Conservation (phyloP, 2,113 vertebrate genomes). For the Hoplias malabaricus region DNA sequence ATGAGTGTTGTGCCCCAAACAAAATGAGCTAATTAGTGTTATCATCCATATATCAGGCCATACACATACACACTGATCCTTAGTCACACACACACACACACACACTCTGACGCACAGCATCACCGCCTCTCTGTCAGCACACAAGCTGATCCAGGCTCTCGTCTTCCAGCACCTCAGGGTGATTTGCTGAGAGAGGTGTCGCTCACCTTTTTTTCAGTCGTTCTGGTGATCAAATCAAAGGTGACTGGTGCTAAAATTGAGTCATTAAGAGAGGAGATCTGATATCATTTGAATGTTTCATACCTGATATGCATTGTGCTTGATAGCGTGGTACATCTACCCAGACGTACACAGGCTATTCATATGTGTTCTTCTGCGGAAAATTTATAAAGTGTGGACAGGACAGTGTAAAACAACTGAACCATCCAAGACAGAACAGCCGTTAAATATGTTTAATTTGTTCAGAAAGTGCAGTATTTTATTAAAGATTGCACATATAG, state of each 20-base stretch:
- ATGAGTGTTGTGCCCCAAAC: conserved; percentile 82
- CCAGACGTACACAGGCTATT: neutral
- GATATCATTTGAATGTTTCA: conserved; percentile 28
- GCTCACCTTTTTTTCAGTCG: conserved; percentile 22
- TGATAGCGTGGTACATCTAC: conserved; percentile 16
- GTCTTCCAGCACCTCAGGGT: conserved; percentile 36
- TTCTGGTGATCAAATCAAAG: conserved; percentile 30
- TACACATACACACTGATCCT: conserved; percentile 67
- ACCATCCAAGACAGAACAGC: too few relatives aligned
- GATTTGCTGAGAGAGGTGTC: conserved; percentile 33
- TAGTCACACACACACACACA: conserved; percentile 51
- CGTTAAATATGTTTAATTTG: too few relatives aligned
- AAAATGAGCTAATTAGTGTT: conserved; percentile 84
- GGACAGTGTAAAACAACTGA: too few relatives aligned
- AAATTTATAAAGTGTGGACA: too few relatives aligned
- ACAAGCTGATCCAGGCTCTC: conserved; percentile 40
- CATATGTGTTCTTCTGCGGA: too few relatives aligned
- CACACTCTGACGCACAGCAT: conserved; percentile 45
- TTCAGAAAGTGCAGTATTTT: too few relatives aligned
- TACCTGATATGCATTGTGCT: conserved; percentile 26
- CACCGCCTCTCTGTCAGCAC: conserved; percentile 39
- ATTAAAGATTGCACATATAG: too few relatives aligned
- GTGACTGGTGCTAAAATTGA: conserved; percentile 42
- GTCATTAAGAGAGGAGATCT: conserved; percentile 32
- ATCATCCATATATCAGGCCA: conserved; percentile 78